Conservation (phyloP, 2,113 vertebrate genomes). For the Plecturocebus donacophilus region DNA sequence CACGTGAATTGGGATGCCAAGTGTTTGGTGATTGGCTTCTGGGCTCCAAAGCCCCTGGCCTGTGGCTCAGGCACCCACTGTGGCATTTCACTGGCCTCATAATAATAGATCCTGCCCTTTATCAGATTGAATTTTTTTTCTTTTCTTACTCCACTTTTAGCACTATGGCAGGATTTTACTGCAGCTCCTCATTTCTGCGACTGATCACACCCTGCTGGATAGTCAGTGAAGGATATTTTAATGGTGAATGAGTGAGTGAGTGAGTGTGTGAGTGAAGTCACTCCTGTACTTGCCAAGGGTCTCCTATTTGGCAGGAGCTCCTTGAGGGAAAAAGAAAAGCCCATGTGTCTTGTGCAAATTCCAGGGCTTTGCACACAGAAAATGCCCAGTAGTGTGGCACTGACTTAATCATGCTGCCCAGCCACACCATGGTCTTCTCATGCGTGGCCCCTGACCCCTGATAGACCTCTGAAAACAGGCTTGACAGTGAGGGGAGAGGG, state of each 20-base stretch:
- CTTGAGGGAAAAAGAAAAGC: background rate
- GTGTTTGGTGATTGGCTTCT: background rate
- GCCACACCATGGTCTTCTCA: rapidly evolving
- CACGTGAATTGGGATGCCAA: rapidly evolving
- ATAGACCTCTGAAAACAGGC: background rate
- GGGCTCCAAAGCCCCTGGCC: background rate
- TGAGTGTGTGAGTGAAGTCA: background rate
- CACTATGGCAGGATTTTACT: background rate
- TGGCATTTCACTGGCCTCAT: background rate
- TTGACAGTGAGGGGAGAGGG: background rate
- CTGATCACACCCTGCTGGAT: background rate
- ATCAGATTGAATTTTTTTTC: too few relatives aligned
- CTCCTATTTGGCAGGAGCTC: background rate
- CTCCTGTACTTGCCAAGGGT: background rate
- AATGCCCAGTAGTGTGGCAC: background rate
- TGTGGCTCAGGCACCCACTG: rapidly evolving
- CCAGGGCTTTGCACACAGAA: background rate
- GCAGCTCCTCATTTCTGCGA: background rate
- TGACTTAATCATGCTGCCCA: background rate
- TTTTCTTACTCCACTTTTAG: background rate
- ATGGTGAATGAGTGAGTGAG: background rate
- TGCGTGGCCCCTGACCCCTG: background rate
- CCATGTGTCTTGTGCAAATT: background rate
- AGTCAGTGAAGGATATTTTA: background rate
- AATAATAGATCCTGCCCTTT: background rate